Conservation (phyloP, 2,888 invertebrate genomes). For the Oasisia sp. region DNA sequence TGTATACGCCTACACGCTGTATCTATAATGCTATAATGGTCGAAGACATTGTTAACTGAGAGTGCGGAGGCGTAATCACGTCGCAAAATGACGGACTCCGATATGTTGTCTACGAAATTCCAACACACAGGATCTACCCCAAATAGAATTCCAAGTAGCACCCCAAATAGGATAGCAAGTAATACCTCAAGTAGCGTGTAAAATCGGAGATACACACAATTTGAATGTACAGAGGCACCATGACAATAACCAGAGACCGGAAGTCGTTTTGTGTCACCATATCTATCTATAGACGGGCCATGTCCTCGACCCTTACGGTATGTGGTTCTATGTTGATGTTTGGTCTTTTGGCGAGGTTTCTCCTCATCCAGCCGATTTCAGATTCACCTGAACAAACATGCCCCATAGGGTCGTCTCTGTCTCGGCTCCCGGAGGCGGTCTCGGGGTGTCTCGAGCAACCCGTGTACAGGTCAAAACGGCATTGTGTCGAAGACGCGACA, state of each 20-base stretch:
- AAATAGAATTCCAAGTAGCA: not conserved
- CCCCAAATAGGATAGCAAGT: not conserved
- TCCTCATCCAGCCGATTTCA: not conserved
- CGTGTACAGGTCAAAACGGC: not conserved
- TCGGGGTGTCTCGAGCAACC: not conserved
- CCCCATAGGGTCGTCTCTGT: not conserved
- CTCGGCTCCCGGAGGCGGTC: not conserved
- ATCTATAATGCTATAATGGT: not conserved
- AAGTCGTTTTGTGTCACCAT: not conserved
- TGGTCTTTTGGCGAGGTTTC: not conserved
- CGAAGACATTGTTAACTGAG: not conserved
- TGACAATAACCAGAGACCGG: not conserved
- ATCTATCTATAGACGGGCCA: not conserved
- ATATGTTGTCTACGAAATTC: not conserved
- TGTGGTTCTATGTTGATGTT: not conserved
- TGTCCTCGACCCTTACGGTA: not conserved
- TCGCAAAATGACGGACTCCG: not conserved
- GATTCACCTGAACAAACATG: constrained; percentile 7
- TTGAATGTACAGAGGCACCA: not conserved
- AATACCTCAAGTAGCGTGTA: not conserved
- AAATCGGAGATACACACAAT: not conserved
- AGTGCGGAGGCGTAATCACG: not conserved
- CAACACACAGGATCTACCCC: not conserved
- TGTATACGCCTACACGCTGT: not conserved
- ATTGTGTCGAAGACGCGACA: not conserved